Percentiles rank a stretch among this genome's conserved stretches.
These are phyloP conservation scores for Microtus ochrogaster DNA, from an alignment of 2,113 vertebrate species.

Conservation along the genomic window DNA sequence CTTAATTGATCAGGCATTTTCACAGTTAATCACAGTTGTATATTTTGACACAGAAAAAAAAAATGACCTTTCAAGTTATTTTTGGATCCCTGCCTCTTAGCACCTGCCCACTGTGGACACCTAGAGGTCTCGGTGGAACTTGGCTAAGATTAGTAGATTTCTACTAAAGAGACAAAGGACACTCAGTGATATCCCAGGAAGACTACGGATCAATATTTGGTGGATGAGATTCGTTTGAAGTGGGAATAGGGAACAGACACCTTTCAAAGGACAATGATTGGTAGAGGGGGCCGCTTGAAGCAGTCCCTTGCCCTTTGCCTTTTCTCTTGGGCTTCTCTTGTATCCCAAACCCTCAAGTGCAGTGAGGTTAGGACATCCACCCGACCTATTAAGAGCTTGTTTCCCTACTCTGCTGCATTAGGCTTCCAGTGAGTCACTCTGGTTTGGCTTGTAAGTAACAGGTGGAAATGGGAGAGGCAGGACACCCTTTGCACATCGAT, in stretches of 20 bases:
- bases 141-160: not conserved
- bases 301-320: not conserved
- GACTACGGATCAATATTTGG: not conserved
- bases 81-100: not conserved
- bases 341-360: not conserved
- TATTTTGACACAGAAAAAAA: slow-evolving; percentile 18
- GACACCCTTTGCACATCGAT: not conserved
- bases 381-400: slow-evolving; percentile 37
- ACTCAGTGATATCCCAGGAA: not conserved
- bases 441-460: slow-evolving; percentile 71
- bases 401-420: slow-evolving; percentile 58
- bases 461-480: slow-evolving; percentile 46
- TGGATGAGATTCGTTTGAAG: not conserved
- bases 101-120: not conserved
- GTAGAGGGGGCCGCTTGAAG: not conserved
- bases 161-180: not conserved
- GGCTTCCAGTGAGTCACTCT: slow-evolving; percentile 34
- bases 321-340: not conserved
- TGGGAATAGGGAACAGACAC: not conserved
- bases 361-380: not conserved
- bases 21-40: slow-evolving; percentile 9
- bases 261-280: too few relatives aligned
- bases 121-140: not conserved
- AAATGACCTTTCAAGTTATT: not conserved
- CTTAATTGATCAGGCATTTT: slow-evolving; percentile 34